Conservation (phyloP, 2,888 invertebrate genomes). For the Drosophila rubida region DNA sequence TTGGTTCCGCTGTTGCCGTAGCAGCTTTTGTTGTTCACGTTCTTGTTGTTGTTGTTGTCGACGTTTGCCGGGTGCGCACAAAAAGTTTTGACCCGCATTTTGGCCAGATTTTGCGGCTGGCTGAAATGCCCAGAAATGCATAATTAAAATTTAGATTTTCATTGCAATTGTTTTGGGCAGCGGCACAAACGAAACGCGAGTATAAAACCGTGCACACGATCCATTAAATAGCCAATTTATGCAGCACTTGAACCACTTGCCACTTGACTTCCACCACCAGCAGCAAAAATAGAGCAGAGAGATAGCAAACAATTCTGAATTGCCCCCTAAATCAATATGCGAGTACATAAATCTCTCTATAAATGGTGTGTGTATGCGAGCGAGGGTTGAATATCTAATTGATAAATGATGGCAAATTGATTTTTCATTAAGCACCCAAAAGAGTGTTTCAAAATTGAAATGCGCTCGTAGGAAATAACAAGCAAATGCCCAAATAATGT, state of each 20-base stretch:
- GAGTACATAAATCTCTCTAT: conserved; percentile 12
- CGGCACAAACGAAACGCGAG: conserved; percentile 6
- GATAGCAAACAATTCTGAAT: conserved; percentile 1
- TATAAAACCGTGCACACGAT: conserved; percentile 16
- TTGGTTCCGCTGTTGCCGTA: background rate
- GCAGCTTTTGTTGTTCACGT: conserved; percentile 2
- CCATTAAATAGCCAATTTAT: conserved; percentile 30
- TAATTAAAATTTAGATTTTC: conserved; percentile 52
- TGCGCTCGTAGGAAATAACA: background rate
- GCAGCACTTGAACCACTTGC: conserved; percentile 23
- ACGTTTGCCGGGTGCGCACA: conserved; percentile 7
- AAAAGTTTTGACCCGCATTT: conserved; percentile 42
- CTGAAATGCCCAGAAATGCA: conserved; percentile 38
- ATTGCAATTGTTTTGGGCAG: conserved; percentile 33
- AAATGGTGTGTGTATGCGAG: conserved; percentile 2
- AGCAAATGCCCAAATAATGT: background rate
- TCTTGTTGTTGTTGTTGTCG: conserved; percentile 5
- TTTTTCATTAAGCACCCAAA: conserved; percentile 2
- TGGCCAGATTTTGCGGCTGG: conserved; percentile 39
- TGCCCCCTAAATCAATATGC: conserved; percentile 16
- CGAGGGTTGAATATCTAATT: conserved; percentile 18
- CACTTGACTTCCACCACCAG: conserved; percentile 2
- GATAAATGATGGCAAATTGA: conserved; percentile 20
- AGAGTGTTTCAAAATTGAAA: background rate
- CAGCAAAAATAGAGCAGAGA: background rate